phyloP scores from a whole-genome alignment of 2,888 invertebrate genomes.

The Pseudoips prasinana region DNA sequence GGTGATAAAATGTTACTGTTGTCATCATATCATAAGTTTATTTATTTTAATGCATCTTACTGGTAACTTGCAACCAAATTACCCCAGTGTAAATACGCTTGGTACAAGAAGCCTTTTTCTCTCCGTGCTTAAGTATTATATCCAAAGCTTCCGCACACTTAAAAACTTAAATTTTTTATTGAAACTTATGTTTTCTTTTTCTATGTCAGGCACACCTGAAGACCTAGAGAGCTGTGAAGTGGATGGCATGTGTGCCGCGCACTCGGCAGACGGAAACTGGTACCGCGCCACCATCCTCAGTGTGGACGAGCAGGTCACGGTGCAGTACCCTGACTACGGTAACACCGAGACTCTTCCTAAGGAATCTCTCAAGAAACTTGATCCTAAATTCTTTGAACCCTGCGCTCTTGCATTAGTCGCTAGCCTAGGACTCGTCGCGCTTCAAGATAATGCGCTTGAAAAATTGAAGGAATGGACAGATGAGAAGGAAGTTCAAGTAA shows the following conservation, averaged over 20 bases:
- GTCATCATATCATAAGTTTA: too few species aligned
- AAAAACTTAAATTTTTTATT: too few species aligned
- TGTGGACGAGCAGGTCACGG: conserved; percentile 64
- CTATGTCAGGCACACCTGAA: conserved; percentile 57
- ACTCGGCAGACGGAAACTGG: conserved; percentile 85
- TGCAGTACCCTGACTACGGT: conserved; percentile 87
- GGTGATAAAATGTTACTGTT: too few species aligned
- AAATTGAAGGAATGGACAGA: conserved; percentile 66
- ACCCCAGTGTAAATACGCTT: too few species aligned
- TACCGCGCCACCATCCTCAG: conserved; percentile 83
- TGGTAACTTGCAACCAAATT: too few species aligned
- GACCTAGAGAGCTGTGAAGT: conserved; percentile 64
- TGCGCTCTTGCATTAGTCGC: conserved; percentile 63
- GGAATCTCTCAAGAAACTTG: conserved; percentile 70
- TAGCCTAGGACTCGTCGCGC: conserved; percentile 59
- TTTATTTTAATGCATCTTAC: too few species aligned
- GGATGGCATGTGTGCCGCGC: conserved; percentile 83
- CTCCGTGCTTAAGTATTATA: too few species aligned
- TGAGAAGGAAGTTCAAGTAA: conserved; percentile 79
- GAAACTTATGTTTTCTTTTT: too few species aligned
- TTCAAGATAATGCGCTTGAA: conserved; percentile 59
- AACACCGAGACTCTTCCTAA: conserved; percentile 82
- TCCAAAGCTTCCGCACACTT: too few species aligned
- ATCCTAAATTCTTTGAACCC: conserved; percentile 69
- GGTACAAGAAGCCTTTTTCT: too few species aligned